phyloP scores from a whole-genome alignment of 2,888 invertebrate species.

The Zygothrica quintamaculata region DNA sequence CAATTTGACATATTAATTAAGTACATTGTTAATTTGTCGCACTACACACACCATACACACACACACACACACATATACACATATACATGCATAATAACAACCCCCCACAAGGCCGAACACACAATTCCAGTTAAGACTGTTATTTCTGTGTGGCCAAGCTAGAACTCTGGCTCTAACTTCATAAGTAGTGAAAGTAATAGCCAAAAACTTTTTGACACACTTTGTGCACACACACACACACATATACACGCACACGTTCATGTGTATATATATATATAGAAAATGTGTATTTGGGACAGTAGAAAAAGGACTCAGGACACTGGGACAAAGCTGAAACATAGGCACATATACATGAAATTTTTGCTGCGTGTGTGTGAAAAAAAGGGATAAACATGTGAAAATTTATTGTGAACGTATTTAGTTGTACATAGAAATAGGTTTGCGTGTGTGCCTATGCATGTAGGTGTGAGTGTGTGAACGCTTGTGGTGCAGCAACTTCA shows the following conservation, averaged over 20 bases:
- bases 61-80: conserved; percentile 20
- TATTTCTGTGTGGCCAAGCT: neutral
- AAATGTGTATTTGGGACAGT: conserved; percentile 40
- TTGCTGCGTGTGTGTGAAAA: conserved; percentile 25
- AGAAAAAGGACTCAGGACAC: conserved; percentile 32
- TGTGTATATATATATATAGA: conserved; percentile 11
- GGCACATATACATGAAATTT: conserved; percentile 27
- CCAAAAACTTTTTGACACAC: conserved; percentile 78
- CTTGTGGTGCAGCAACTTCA: conserved; percentile 44
- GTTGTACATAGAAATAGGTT: conserved; percentile 17
- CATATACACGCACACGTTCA: no score
- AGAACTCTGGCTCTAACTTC: conserved; percentile 37
- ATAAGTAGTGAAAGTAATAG: conserved; percentile 77
- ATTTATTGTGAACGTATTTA: conserved; percentile 69
- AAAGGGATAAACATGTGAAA: conserved; percentile 74
- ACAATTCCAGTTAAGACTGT: conserved; percentile 14
- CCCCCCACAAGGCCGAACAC: conserved; percentile 38
- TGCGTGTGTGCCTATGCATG: conserved; percentile 9
- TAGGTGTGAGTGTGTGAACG: conserved; percentile 19
- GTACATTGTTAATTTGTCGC: conserved; percentile 76
- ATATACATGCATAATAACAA: conserved; percentile 17
- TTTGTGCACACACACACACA: conserved; percentile 51
- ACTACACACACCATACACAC: conserved; percentile 70
- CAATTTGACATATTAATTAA: conserved; percentile 78
- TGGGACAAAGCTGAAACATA: conserved; percentile 28